Percentiles rank a stretch among this genome's conserved stretches.
Evolutionary conservation across 2,888 invertebrate species (phyloP).

Genomic region (Peribatodes rhomboidaria): DNA sequence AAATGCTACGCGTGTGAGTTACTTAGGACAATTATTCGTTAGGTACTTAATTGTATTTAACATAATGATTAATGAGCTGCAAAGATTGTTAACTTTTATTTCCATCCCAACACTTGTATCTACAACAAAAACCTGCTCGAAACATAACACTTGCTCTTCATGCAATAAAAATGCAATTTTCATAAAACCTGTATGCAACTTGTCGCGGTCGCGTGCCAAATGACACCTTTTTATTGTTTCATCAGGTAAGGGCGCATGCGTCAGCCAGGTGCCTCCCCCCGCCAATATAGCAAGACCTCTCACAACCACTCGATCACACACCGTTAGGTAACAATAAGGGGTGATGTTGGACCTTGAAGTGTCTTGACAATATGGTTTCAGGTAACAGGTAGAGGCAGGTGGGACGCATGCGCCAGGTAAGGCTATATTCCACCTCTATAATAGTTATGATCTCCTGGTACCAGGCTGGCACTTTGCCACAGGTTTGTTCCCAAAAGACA

Average conservation of each 20-base stretch:
- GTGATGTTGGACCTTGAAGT: constrained; percentile 43
- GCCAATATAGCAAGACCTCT: constrained; percentile 49
- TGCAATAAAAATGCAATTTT: constrained; percentile 16
- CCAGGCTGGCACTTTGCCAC: constrained; percentile 86
- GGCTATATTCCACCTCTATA: constrained; percentile 59
- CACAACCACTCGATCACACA: constrained; percentile 50
- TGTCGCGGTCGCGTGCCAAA: constrained; percentile 59
- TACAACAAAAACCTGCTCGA: neutral
- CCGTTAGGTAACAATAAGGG: constrained; percentile 40
- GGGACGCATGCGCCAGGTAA: constrained; percentile 84
- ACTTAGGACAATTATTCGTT: too few relatives aligned
- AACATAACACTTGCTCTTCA: constrained; percentile 1
- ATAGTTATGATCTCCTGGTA: constrained; percentile 73
- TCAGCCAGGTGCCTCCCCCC: constrained; percentile 48
- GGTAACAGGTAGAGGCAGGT: constrained; percentile 75
- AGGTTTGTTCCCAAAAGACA: constrained; percentile 81
- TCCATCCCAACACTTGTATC: neutral
- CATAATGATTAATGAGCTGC: too few relatives aligned
- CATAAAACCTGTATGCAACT: constrained; percentile 39
- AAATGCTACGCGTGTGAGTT: too few relatives aligned
- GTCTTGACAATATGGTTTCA: constrained; percentile 60
- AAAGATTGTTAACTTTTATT: neutral
- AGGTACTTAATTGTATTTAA: too few relatives aligned
- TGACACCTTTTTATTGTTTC: constrained; percentile 43
- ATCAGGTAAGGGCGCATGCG: constrained; percentile 65